These are phyloP conservation scores for Marmota monax DNA, from an alignment of 2,113 vertebrate genomes.

Conservation along the genomic window DNA sequence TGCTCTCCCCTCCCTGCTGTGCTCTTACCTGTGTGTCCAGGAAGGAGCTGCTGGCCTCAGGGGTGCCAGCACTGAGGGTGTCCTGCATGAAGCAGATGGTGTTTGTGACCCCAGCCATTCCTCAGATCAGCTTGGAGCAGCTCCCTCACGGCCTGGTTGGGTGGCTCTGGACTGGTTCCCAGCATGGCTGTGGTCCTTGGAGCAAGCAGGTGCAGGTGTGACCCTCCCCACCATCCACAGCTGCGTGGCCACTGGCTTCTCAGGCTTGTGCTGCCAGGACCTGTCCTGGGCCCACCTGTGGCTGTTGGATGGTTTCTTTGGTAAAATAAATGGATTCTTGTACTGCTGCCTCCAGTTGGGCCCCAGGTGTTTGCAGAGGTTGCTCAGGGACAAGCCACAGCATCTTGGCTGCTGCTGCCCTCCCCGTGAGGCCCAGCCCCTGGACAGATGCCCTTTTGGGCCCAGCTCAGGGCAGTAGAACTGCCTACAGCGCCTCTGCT, in stretches of 20 bases:
- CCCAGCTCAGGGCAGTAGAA: background rate
- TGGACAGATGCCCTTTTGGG: background rate
- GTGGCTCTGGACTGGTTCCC: background rate
- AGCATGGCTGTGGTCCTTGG: background rate
- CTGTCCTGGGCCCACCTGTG: background rate
- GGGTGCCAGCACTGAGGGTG: background rate
- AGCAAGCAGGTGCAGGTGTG: background rate
- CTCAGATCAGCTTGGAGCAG: background rate
- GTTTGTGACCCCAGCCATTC: accelerated
- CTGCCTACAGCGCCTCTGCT: background rate
- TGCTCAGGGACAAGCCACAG: background rate
- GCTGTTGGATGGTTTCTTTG: background rate
- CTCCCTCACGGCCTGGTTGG: background rate
- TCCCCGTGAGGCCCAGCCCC: background rate
- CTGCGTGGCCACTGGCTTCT: background rate
- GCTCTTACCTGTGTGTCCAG: accelerated
- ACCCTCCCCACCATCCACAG: background rate
- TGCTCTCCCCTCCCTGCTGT: accelerated
- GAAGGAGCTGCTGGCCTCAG: background rate
- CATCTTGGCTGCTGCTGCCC: background rate
- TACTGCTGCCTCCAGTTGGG: background rate
- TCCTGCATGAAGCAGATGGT: background rate
- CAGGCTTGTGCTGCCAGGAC: background rate
- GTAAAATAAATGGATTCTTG: constrained; percentile 44
- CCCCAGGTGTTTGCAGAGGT: background rate